Evolutionary conservation across 1,140 invertebrate species (phyloP), one percentile per base, ranked within the genome.

Genomic region (Tetranychus cinnabarinus): DNA sequence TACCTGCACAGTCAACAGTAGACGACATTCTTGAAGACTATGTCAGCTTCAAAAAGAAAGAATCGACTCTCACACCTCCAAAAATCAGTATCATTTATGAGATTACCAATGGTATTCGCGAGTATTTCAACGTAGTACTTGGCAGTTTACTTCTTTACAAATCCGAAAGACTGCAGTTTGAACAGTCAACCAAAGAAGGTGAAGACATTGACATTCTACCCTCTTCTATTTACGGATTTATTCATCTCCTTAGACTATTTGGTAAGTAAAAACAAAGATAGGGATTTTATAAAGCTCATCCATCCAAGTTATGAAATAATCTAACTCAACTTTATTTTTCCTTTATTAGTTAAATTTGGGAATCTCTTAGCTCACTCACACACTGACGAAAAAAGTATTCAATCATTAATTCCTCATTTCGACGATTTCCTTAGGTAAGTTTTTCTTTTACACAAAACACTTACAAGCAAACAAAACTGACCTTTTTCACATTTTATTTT

Each of bases 71-170:
- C n/a, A 62, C 33, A 23, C 37, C 42, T 23, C 34, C 56, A 64
- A 82, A 80, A 69, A 88, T 92, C 72, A 80, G 80, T 54, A 82
- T 85, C 36, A 74, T 86, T 46, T 73, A 81, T 56, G 88, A 95
- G 73, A 81, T 92, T 5, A 82, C 83, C 1, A 65, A 61, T 61
- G 66, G 66, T 3, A 61, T 68, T 13, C 80, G 83, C 64, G 88
- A 95, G 70, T 97, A 97, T 72, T 97, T 97, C 68, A 95, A 97
- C 75, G 82, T 85, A 0, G 89, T 91, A 73, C 72, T 97, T 5
- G 88, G 89, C 10, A 84, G 86, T 34, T 88, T 93, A 70, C 73
- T 97, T 13, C 74, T 97, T 2, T 97, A 96, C 70, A 91, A 91
- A 75, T 91, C 91, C 76, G 92, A 97, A 76, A 75, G 88, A 64